Base-by-base conservation (phyloP, 2,113 vertebrate species). In the Orthonyx spaldingii region DNA sequence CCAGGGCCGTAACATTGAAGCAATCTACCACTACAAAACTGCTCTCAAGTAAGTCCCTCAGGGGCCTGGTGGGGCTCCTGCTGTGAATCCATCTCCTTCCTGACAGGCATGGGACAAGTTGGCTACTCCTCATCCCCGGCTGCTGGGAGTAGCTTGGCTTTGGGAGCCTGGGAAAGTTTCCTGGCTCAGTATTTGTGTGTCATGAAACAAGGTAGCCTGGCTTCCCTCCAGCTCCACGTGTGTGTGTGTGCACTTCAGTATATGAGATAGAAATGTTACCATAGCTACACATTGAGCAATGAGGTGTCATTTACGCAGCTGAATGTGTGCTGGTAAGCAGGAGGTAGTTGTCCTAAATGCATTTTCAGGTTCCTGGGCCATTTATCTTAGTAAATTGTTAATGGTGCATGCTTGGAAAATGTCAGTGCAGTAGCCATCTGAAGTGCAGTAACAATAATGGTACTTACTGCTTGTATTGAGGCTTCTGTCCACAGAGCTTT, bases 1-100 rank as follows among this genome's bases (percentile, higher is more conserved):
- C 97, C 98, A 97, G 47, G 98, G 98, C 53, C 98, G 98, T 13
- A 98, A 98, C 22, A 28, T 93, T 47, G 99, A 99, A 96, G 99
- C 99, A 0, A 98, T 99, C 94, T 97, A 98, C 95, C 99, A 99
- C 96, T 99, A 99, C 97, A 98, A 97, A 95, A 99, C 98, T 3
- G 99, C 99, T 60, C 99, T 99, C 91, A 97, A 95, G 98, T 98
- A 97, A 98, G 98, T 86, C 11, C 28, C 9, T 4, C 6, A 9
- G 12, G 49, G 53, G 12, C 21, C 56, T 5, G 4, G 4, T 26
- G 30, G 4, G 47, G 24, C 8, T 69, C 27, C 30, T 37, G 14
- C n/a, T 6, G 1, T 35, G 70, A 44, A 16, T 37, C 30, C 53
- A n/a, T 57, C 19, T 28, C 12, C 22, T 77, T 27, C 24, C 50